Percentiles rank a stretch among this genome's conserved stretches.
Conservation (phyloP, 2,113 vertebrate species). For the Parus major region DNA sequence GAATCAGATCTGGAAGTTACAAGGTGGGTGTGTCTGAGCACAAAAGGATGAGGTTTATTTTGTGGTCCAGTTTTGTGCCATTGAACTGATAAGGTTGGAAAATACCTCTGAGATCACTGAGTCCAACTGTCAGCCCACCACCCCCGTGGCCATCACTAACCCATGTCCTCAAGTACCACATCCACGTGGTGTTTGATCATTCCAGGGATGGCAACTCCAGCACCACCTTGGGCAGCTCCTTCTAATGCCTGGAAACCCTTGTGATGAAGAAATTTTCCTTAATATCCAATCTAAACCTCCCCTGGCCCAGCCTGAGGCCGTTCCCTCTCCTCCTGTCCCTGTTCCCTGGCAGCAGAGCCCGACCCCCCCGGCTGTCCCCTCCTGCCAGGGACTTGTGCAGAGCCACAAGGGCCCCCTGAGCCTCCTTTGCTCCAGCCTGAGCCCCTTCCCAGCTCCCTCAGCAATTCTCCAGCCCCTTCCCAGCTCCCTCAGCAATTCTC, state of each 20-base stretch:
- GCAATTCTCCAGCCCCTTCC: neutral
- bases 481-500: neutral
- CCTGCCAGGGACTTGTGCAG: neutral
- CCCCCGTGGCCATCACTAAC: neutral
- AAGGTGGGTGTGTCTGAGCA: constrained; percentile 75
- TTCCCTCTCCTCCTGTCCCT: neutral
- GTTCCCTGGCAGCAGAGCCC: neutral
- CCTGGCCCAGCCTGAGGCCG: rapidly evolving
- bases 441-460: neutral
- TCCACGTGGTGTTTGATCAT: rapidly evolving
- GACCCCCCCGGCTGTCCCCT: rapidly evolving
- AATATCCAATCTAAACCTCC: rapidly evolving
- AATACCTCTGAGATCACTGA: rapidly evolving
- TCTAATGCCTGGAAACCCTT: neutral
- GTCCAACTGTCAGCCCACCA: neutral
- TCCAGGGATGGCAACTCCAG: neutral
- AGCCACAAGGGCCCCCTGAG: neutral
- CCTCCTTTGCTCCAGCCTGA: neutral
- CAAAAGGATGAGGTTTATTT: rapidly evolving
- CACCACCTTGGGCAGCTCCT: neutral
- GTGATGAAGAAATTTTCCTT: neutral
- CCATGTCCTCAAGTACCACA: neutral
- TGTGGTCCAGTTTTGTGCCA: neutral
- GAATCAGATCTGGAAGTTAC: constrained; percentile 78
- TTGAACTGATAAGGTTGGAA: neutral